Base-by-base conservation (phyloP, 2,797 vertebrate species). In the Tapera naevia region DNA sequence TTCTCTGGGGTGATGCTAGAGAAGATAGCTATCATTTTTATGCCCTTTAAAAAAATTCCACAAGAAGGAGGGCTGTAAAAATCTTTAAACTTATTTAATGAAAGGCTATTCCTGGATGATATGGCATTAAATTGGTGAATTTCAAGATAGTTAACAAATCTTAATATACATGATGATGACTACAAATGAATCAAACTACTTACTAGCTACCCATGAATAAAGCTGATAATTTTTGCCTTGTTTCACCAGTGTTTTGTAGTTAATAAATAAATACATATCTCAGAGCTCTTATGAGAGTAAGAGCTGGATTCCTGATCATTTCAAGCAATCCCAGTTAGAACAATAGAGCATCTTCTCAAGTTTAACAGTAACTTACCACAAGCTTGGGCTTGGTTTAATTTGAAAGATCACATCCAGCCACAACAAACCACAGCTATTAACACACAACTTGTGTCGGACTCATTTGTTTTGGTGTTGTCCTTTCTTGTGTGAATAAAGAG, bases 301-400 rank as follows among this genome's bases (percentile, higher is more conserved):
- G 46, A 61, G 30, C 30, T 32, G 57, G 60, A 35, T n/a, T 66
- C 62, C 41, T 45, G 27, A 43, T 60, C 17, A 6, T 75, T 71
- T 58, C 32, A 30, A 62, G 54, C 15, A 12, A 76, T n/a, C 25
- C 60, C 30, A 10, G 21, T 45, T 7, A 39, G 28, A 25, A 6
- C 11, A 62, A 9, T 0, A 72, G 27, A 81, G 16, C 8, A 53
- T 9, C 16, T 48, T 28, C 21, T 46, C 2, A 0, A 7, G 2
- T 51, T 80, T 28, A 56, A 39, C 16, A 17, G 9, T 15, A 28
- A 45, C 9, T 57, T 51, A 54, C 33, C 16, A 33, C 33, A 56
- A 53, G 32, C 10, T 28, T 54, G 65, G 25, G 32, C 32, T 54
- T 48, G 80, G 24, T 28, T 70, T 60, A 43, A 21, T 80, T 30